Conservation (phyloP, 2,797 vertebrate genomes). For the Bradypodion pumilum region DNA sequence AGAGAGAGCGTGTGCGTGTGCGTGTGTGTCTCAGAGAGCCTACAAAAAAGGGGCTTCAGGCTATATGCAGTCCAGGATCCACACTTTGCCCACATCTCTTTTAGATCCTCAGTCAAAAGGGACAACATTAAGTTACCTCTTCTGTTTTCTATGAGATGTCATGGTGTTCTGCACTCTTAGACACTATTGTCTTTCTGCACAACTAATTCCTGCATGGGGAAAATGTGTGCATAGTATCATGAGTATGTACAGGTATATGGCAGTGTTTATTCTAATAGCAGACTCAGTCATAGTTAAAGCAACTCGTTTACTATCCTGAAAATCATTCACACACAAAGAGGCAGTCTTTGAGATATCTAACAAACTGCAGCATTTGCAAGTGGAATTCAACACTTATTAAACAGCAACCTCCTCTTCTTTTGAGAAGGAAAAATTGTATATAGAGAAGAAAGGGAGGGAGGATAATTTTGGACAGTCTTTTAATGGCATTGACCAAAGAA, state of each 20-base stretch:
- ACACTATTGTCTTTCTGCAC: neutral
- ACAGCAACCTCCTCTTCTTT: neutral
- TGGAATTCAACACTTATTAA: neutral
- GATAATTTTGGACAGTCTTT: neutral
- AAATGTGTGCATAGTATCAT: neutral
- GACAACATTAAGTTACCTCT: no score
- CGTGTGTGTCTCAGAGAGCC: no score
- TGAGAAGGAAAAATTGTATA: neutral
- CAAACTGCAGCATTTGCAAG: neutral
- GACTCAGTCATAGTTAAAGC: neutral
- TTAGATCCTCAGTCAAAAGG: no score
- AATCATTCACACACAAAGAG: neutral
- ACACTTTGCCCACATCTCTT: no score
- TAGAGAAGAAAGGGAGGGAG: no score
- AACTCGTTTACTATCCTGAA: neutral
- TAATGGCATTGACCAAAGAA: neutral
- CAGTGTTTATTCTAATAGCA: neutral
- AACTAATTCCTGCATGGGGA: neutral
- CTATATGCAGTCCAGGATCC: no score
- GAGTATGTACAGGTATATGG: neutral
- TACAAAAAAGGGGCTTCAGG: no score
- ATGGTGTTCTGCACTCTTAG: neutral
- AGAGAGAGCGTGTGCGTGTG: no score
- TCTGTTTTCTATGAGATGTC: slow-evolving; percentile 37
- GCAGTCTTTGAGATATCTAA: neutral